Percentiles rank a stretch among this genome's conserved stretches.
Conservation (phyloP, 2,888 invertebrate genomes). For the Heliconius cydno region DNA sequence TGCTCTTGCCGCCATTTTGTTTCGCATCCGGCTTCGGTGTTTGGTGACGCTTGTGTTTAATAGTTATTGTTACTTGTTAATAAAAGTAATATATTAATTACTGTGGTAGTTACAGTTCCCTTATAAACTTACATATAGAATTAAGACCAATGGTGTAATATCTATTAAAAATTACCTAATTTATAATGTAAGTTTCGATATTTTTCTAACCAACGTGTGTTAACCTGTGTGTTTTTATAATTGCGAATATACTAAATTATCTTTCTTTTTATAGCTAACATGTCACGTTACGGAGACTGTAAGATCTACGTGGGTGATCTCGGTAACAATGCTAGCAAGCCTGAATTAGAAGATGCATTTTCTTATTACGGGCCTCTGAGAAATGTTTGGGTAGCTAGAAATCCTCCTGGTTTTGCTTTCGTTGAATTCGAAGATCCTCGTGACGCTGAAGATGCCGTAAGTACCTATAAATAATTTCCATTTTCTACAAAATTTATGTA, state of each 20-base stretch:
- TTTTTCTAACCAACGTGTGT: slow-evolving; percentile 24
- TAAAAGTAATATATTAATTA: not conserved
- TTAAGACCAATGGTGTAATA: slow-evolving; percentile 21
- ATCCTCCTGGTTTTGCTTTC: slow-evolving; percentile 97
- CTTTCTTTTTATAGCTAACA: slow-evolving; percentile 62
- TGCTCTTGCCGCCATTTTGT: slow-evolving; percentile 39
- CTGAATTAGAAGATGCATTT: slow-evolving; percentile 96
- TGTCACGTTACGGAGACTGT: slow-evolving; percentile 93
- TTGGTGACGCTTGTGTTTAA: slow-evolving; percentile 37
- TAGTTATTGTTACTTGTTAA: slow-evolving; percentile 18
- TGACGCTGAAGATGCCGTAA: slow-evolving; percentile 96
- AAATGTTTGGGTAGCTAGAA: slow-evolving; percentile 99
- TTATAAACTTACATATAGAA: not conserved
- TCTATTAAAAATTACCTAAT: slow-evolving; percentile 2
- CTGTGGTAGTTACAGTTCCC: not conserved
- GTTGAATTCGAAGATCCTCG: slow-evolving; percentile 96
- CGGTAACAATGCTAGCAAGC: slow-evolving; percentile 95
- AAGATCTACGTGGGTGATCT: slow-evolving; percentile 98
- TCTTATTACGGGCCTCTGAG: slow-evolving; percentile 95
- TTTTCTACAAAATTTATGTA: not conserved
- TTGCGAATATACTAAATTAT: not conserved
- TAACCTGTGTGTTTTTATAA: not conserved
- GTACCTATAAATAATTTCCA: not conserved
- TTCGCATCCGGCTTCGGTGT: slow-evolving; percentile 36
- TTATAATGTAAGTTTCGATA: slow-evolving; percentile 18